Evolutionary conservation across 35 echinoderm and acorn worm species (phyloP), one percentile per base, ranked within the genome.

Genomic region (Stichopus chloronotus): DNA sequence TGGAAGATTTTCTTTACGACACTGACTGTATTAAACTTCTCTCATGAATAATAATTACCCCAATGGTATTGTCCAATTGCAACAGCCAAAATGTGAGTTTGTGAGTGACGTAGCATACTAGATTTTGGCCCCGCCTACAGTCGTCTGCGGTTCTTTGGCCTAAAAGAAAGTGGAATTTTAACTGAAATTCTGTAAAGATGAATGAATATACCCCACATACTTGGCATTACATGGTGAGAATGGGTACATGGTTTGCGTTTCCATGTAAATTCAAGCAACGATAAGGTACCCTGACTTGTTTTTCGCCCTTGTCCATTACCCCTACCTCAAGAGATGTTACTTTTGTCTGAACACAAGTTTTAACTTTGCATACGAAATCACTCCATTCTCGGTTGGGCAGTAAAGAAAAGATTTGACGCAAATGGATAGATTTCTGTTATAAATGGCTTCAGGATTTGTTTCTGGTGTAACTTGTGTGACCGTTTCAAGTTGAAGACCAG

Each of bases 341-440:
- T 89, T 89, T 89, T 89, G 87, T 89, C 61, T 89, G 61, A 63
- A 54, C 57, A 25, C 57, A 71, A 54, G 21, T 89, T 59, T 53
- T 21, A 63, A 71, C 87, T 52, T 89, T 89, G 87, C 87, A 89
- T 89, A 89, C 87, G 87, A 89, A 89, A 89, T 89, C 87, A 89
- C 87, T 89, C 52, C 87, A 54, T 30, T 71, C 25, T 65, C 60
- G 59, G 19, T 19, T 89, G 17, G 87, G 19, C 65, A 63, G 87
- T 72, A 23, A 20, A 52, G 86, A 11, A 63, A 63, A 13, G 59
- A 20, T 52, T 17, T 71, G 57, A 61, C 63, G 87, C 87, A 59
- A 20, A 89, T 72, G 87, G 57, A 72, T 11, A 59, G 8, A 52
- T 63, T 89, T 89, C 21, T 72, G 25, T 61, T 54, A 58, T 72